A percentile compares a stretch with the other conserved stretches of the same genome.
phyloP scores from a whole-genome alignment of 2,888 invertebrate species.

The Nomada ferruginata region DNA sequence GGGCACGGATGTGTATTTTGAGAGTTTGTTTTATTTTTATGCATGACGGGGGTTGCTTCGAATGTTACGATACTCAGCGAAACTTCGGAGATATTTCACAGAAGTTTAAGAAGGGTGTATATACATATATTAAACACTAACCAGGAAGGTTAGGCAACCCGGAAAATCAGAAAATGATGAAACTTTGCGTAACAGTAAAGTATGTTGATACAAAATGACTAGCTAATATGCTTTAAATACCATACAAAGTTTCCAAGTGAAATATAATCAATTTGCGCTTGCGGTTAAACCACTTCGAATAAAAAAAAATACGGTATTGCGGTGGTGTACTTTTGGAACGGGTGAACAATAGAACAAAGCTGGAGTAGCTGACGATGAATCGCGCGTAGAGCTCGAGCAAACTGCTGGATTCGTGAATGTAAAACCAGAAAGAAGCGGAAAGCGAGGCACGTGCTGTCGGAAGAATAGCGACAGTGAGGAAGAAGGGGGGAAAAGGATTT shows the following conservation, averaged over 20 bases:
- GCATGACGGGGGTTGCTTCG: not conserved
- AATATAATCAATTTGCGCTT: no score
- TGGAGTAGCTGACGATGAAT: constrained; percentile 2
- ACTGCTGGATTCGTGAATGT: constrained; percentile 21
- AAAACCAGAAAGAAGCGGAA: constrained; percentile 6
- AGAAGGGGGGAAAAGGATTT: constrained; percentile 51
- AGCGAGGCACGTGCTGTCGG: not conserved
- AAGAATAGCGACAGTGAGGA: constrained; percentile 7
- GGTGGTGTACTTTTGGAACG: not conserved
- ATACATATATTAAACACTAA: no score
- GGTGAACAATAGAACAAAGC: constrained; percentile 27
- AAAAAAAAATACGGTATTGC: not conserved
- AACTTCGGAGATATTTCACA: not conserved
- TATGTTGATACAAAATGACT: no score
- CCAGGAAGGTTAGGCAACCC: no score
- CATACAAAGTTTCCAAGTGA: no score
- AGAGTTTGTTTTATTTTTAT: not conserved
- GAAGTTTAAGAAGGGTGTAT: no score
- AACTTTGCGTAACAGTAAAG: no score
- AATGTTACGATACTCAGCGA: not conserved
- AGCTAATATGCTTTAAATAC: no score
- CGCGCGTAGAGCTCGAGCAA: constrained; percentile 19
- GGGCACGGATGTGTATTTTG: not conserved
- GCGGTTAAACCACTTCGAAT: not conserved
- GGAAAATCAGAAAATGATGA: no score